A percentile compares a stretch with the other conserved stretches of the same genome.
phyloP scores from a whole-genome alignment of 2,888 invertebrate species.

The Luffia ferchaultella region DNA sequence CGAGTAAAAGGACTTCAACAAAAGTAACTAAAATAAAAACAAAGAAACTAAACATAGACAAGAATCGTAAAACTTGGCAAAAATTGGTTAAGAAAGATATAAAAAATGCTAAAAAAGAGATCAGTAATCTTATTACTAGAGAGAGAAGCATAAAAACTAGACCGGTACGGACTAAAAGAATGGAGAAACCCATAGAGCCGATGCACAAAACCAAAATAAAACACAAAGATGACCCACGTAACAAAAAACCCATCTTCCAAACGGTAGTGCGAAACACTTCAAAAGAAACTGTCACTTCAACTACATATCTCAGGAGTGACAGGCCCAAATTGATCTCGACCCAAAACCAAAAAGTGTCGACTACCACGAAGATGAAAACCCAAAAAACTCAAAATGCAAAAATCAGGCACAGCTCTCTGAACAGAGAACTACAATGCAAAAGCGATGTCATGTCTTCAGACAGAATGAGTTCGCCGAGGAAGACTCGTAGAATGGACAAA shows the following conservation, averaged over 20 bases:
- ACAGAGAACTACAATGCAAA: conserved; percentile 38
- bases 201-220: conserved; percentile 32
- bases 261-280: conserved; percentile 45
- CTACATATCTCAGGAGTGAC: conserved; percentile 29
- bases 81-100: conserved; percentile 2
- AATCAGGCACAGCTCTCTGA: conserved; percentile 51
- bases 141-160: conserved; percentile 41
- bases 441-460: conserved; percentile 39
- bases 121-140: neutral
- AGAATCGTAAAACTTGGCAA: neutral
- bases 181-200: conserved; percentile 42
- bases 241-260: conserved; percentile 53
- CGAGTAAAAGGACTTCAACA: conserved; percentile 35
- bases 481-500: conserved; percentile 52
- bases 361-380: conserved; percentile 36
- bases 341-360: conserved; percentile 35
- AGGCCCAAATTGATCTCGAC: conserved; percentile 15
- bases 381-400: conserved; percentile 40
- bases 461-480: conserved; percentile 47
- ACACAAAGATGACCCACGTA: conserved; percentile 32
- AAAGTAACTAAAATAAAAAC: conserved; percentile 34
- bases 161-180: conserved; percentile 44
- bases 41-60: neutral
- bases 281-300: conserved; percentile 41
- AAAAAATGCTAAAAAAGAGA: neutral